phyloP scores from a whole-genome alignment of 2,113 vertebrate genomes.

The Cheirogaleus medius region DNA sequence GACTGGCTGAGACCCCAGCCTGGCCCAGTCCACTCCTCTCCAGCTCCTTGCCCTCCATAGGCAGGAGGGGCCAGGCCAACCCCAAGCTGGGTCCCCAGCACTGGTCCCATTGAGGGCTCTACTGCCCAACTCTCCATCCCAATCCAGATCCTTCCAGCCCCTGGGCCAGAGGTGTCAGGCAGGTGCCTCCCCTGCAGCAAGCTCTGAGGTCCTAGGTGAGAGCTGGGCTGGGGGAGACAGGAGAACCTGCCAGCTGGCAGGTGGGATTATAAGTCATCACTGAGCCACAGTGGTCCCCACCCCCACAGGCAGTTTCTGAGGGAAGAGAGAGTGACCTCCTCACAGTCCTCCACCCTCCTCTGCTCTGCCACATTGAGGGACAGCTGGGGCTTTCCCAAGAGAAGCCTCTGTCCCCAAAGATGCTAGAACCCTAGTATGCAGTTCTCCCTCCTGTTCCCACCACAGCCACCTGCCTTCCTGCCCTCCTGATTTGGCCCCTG shows the following conservation, averaged over 20 bases:
- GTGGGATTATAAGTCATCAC: slow-evolving; percentile 28
- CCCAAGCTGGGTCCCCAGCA: not conserved
- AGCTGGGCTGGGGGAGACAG: not conserved
- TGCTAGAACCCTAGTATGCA: not conserved
- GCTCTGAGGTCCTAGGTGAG: not conserved
- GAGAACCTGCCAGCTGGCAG: not conserved
- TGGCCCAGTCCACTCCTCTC: not conserved
- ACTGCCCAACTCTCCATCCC: not conserved
- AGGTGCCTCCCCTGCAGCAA: not conserved
- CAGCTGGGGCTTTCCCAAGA: not conserved
- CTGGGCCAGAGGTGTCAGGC: not conserved
- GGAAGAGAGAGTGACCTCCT: not conserved
- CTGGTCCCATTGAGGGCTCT: not conserved
- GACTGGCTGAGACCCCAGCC: not conserved
- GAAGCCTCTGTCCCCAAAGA: not conserved
- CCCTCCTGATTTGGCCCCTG: not conserved
- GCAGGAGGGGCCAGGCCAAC: not conserved
- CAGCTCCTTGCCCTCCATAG: not conserved
- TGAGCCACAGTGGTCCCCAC: slow-evolving; percentile 48
- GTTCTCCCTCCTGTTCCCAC: not conserved
- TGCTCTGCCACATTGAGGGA: not conserved
- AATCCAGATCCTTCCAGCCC: not conserved
- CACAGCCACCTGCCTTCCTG: not conserved
- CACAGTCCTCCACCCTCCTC: not conserved
- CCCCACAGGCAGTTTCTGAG: slow-evolving; percentile 39